These are phyloP conservation scores for Semaprochilodus insignis DNA, from an alignment of 2,797 vertebrate species.

Conservation along the genomic window DNA sequence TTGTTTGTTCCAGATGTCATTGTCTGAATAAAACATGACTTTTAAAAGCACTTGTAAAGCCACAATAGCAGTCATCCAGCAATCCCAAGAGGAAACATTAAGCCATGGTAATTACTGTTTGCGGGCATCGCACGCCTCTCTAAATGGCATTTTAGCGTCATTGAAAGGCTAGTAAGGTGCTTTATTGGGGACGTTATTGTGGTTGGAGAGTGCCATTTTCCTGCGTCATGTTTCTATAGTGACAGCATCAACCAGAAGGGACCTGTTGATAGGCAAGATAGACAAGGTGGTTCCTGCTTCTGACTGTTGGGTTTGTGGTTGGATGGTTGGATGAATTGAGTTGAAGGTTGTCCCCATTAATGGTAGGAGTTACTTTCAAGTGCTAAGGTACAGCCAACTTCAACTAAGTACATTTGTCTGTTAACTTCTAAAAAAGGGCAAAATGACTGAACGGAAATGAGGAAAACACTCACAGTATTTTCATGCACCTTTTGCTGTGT, in stretches of 20 bases:
- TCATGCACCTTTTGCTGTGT: slow-evolving; percentile 13
- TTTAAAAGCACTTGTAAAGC: slow-evolving; percentile 40
- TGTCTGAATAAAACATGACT: slow-evolving; percentile 48
- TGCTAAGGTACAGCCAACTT: too few relatives aligned
- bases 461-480: not conserved
- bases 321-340: not conserved
- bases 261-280: not conserved
- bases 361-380: not conserved
- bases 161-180: slow-evolving; percentile 24
- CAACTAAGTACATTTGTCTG: not conserved
- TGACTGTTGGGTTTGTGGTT: not conserved
- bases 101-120: slow-evolving; percentile 44
- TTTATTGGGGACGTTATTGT: slow-evolving; percentile 31
- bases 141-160: slow-evolving; percentile 33
- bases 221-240: not conserved
- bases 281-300: not conserved
- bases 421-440: not conserved
- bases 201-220: slow-evolving; percentile 27
- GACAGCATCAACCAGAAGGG: not conserved
- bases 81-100: slow-evolving; percentile 21
- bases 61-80: slow-evolving; percentile 35
- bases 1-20: slow-evolving; percentile 27
- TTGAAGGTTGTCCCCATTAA: not conserved
- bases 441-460: not conserved
- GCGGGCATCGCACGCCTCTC: slow-evolving; percentile 14